Base-by-base conservation (phyloP, 2,113 vertebrate species). In the Potamarius usumacintae region DNA sequence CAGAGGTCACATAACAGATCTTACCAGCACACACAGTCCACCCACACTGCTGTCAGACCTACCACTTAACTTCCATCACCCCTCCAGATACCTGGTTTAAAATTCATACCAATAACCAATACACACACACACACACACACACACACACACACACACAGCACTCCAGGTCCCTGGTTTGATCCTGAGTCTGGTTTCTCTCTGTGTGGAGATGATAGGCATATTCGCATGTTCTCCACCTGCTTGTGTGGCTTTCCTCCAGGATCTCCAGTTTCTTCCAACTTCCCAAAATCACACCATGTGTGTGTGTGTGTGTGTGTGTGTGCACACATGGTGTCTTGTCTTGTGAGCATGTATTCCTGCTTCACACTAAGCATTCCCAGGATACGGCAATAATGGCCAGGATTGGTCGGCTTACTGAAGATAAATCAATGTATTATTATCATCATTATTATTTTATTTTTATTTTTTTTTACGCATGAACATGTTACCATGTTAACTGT, bases 1-100 rank as follows among this genome's bases (percentile, higher is more conserved):
- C 62, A 86, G 85, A 80, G 85, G 85, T 86, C 85, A 86, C 18
- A 42, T n/a, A 53, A 52, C 72, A 65, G 72, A n/a, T 77, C 42
- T 82, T 25, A 65, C 8, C 15, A 65, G 50, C 8, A 17, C 57
- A 80, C 52, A 57, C 63, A 30, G 50, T n/a, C 63, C 78, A 30
- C 85, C 85, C 78, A 86, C 78, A 27, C 78, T 82, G 53, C 85
- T 71, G 27, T 25, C 71, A 71, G 52, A 81, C 50, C 78, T 48
- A 58, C 2, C 53, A 86, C 63, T 80, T 86, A 80, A 58, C 63
- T 60, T 60, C 48, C 8, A 14, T 81, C 30, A 58, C 63, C 78
- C 77, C 63, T 71, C 12, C 5, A 81, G 62, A 22, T 65, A 20
- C 17, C 63, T 48, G 34, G 11, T 76, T 85, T 77, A 76, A 74